Evolutionary conservation across 1,140 invertebrate species (phyloP), one percentile per base, ranked within the genome.

Genomic region (Drosophila oshimai): DNA sequence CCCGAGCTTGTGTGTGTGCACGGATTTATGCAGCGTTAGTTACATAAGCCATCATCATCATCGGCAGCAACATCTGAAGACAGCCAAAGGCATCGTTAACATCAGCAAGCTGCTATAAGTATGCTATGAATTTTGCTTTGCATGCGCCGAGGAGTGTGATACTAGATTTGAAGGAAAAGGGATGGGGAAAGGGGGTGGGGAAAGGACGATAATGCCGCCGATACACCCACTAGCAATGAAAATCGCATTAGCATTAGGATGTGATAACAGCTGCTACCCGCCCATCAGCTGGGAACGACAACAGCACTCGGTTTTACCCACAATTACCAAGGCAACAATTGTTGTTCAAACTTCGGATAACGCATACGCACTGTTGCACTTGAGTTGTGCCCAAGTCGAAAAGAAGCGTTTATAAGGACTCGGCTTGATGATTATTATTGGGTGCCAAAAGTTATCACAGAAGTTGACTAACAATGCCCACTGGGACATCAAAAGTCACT

Each of bases 11-110:
- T 31, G 47, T 39, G 53, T 76, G 68, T 80, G 67, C 74, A 74
- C 61, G 75, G 81, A 81, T 87, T 86, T 87, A 86, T 86, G 81
- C 81, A 86, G 81, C 81, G 77, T 73, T 87, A 87, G 81, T 86
- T 86, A 86, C 81, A 86, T 86, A 86, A 86, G 81, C 74, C 79
- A 86, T 81, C 81, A 70, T 53, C 81, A 87, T 80, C 71, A 68
- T 34, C 34, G 31, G 15, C 41, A 42, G 13, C 67, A 55, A 37
- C 34, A 64, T 28, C 64, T 69, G 55, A 65, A 64, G 18, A 49
- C 41, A 42, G 50, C 47, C 74, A 68, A n/a, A 44, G 61, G 44
- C 44, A 46, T 69, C 71, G 62, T 75, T 69, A 75, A 44, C 62
- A 29, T 36, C 15, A 34, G 47, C 50, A 65, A 75, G 55, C 68